These are phyloP conservation scores for Stegodyphus dumicola DNA, from an alignment of 1,140 invertebrate genomes.

Conservation along the genomic window DNA sequence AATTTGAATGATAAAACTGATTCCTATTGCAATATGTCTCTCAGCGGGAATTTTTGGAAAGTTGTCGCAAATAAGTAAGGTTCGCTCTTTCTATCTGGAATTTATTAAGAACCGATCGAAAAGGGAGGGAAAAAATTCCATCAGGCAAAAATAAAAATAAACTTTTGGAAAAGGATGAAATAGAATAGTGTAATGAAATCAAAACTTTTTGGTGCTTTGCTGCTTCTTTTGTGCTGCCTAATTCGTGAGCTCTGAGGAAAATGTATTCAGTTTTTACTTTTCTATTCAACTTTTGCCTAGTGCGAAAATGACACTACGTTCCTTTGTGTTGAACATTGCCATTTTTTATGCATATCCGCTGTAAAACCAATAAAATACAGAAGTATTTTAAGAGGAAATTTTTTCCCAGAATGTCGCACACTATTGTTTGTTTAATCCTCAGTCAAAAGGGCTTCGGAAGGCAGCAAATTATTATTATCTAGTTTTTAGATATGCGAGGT, in stretches of 20 bases:
- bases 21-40: background rate
- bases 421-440: no score
- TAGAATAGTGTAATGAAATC: slow-evolving; percentile 27
- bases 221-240: slow-evolving; percentile 18
- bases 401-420: no score
- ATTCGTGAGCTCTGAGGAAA: background rate
- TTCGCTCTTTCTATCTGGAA: background rate
- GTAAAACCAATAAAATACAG: no score
- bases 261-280: slow-evolving; percentile 48
- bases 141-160: slow-evolving; percentile 1
- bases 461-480: no score
- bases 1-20: slow-evolving; percentile 39
- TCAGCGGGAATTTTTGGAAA: slow-evolving; percentile 24
- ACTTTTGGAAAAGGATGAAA: slow-evolving; percentile 19
- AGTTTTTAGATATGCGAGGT: no score
- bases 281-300: background rate
- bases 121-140: background rate
- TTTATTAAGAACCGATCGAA: no score
- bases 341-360: no score
- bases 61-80: background rate
- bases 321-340: no score
- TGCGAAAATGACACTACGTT: no score
- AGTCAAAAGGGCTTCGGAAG: no score
- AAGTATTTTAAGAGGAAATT: no score
- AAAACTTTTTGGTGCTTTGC: slow-evolving; percentile 22